These are phyloP conservation scores for Catalaphyllia jardinei DNA, from an alignment of 64 coral and sea anemone genomes.

Conservation along the genomic window DNA sequence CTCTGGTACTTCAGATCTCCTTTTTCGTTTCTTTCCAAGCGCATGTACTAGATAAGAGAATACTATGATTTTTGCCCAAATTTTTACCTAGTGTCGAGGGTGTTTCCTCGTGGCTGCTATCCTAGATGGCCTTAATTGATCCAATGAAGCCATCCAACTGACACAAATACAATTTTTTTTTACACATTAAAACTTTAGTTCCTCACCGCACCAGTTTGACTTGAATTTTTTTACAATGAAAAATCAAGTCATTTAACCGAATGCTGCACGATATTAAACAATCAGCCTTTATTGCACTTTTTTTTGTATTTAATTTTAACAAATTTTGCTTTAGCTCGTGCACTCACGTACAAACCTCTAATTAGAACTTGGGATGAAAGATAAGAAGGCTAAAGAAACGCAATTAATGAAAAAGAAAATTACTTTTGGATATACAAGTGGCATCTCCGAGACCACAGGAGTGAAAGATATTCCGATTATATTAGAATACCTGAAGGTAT, in stretches of 20 bases:
- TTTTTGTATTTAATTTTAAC: no score
- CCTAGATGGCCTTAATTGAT: neutral
- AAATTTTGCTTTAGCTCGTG: no score
- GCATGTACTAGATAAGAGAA: no score
- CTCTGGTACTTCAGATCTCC: no score
- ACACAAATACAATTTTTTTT: neutral
- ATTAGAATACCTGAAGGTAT: conserved; percentile 20
- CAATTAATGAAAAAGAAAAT: conserved; percentile 46
- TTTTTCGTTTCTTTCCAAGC: no score
- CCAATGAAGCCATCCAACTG: neutral
- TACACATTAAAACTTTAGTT: no score
- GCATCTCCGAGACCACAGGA: neutral
- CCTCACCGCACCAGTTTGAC: neutral
- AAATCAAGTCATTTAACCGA: neutral
- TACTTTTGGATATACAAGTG: conserved; percentile 10
- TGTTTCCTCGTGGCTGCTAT: no score
- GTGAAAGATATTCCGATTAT: conserved; percentile 1
- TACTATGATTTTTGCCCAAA: no score
- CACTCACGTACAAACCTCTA: neutral
- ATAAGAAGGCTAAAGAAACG: conserved; percentile 7
- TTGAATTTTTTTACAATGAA: neutral
- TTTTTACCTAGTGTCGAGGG: no score
- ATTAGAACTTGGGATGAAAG: neutral
- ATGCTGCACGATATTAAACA: neutral
- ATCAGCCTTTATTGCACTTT: neutral